These are phyloP conservation scores for Pocillopora meandrina DNA, from an alignment of 92 coral and sea anemone genomes.

Conservation along the genomic window DNA sequence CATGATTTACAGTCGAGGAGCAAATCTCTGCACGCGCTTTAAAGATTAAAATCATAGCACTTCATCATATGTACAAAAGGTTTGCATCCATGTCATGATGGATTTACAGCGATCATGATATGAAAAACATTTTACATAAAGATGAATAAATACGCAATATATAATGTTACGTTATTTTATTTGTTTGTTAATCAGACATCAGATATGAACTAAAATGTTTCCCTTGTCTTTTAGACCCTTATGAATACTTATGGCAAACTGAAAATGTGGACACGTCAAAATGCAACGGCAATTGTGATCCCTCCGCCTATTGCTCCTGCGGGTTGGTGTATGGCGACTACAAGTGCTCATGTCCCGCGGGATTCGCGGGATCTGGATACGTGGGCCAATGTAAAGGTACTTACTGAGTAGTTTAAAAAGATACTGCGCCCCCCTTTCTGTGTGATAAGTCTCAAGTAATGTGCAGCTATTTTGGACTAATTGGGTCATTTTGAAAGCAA, in stretches of 20 bases:
- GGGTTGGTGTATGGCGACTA: conserved; percentile 83
- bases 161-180: background rate
- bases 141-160: too few species aligned
- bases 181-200: background rate
- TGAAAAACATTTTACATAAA: too few species aligned
- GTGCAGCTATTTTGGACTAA: too few species aligned
- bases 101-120: too few species aligned
- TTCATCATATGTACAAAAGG: too few species aligned
- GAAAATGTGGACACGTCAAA: conserved; percentile 17
- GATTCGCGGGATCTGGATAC: conserved; percentile 64
- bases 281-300: conserved; percentile 59
- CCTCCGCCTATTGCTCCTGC: conserved; percentile 61
- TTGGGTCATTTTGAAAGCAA: too few species aligned
- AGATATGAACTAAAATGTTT: background rate
- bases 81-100: too few species aligned
- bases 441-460: too few species aligned
- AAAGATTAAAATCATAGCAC: too few species aligned
- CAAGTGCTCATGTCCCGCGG: conserved; percentile 75
- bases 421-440: too few species aligned
- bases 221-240: conserved; percentile 57
- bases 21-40: too few species aligned
- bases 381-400: conserved; percentile 64
- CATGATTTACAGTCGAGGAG: too few species aligned
- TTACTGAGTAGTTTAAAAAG: background rate
- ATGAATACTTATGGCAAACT: conserved; percentile 62